Evolutionary conservation across 2,888 invertebrate genomes (phyloP), one percentile per base, ranked within the genome.

Genomic region (Barypeithes pellucidus): DNA sequence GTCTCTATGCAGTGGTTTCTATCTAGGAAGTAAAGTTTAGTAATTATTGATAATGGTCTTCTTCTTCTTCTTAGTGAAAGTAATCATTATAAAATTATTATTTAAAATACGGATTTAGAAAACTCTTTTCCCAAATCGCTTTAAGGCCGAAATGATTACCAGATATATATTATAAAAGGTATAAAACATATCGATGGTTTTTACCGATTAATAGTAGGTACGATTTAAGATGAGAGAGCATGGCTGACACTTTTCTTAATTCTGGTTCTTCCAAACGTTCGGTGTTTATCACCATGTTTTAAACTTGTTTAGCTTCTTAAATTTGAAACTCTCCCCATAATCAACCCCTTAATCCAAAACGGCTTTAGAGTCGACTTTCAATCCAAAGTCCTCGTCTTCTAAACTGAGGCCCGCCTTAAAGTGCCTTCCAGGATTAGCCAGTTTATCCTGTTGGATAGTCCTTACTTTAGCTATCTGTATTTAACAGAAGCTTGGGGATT

Each of bases 391-490:
- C 57, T 74, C 77, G 65, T 75, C 77, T 79, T 76, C 76, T 73
- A 72, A 67, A 74, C 75, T 72, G 61, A 59, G 65, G 43, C 72
- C 71, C 73, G 77, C 78, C 76, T 77, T 78, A 78, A 77, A 78
- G 79, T 78, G 75, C 74, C 76, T 75, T 74, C 75, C 74, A 72
- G 78, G 79, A 79, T 79, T 79, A 79, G 76, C 77, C 75, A 76
- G 72, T 78, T 79, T 78, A 80, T 80, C 80, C 80, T 71, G 76
- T 52, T 70, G 76, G 80, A 80, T 78, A 77, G 77, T 79, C 80
- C 79, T 77, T 79, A 80, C 80, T 83, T 83, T 82, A 83, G 83
- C 83, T 84, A 83, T 83, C 83, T 82, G 82, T 83, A 82, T 82
- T 82, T 82, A 80, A 81, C 85, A 85, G 84, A 70, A 82, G 80